phyloP scores from a whole-genome alignment of 2,888 invertebrate species.

The Keiferia lycopersicella region DNA sequence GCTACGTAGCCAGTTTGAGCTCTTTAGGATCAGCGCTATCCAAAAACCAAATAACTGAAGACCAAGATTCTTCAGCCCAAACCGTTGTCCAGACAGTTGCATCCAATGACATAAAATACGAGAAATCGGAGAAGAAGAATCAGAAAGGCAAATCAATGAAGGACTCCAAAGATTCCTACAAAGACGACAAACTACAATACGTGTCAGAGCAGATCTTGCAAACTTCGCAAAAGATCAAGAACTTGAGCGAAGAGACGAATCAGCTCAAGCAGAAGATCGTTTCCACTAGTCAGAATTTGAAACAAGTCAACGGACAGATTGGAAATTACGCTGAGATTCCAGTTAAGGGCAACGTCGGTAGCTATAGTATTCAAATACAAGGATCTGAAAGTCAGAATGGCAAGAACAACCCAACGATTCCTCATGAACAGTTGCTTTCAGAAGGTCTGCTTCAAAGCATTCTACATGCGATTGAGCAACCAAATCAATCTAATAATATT shows the following conservation, averaged over 20 bases:
- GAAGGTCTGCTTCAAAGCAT: conserved; percentile 91
- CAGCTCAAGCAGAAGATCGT: conserved; percentile 69
- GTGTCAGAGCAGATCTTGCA: conserved; percentile 67
- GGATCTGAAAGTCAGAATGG: conserved; percentile 79
- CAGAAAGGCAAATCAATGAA: conserved; percentile 64
- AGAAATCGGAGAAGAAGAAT: conserved; percentile 45
- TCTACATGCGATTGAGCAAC: conserved; percentile 90
- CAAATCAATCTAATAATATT: conserved; percentile 43
- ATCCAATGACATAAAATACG: conserved; percentile 55
- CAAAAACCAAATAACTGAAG: conserved; percentile 65
- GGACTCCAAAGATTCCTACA: conserved; percentile 52
- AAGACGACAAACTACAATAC: conserved; percentile 53
- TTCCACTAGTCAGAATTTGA: conserved; percentile 54
- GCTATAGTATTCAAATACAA: conserved; percentile 89
- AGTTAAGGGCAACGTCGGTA: conserved; percentile 81
- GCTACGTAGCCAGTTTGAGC: conserved; percentile 77
- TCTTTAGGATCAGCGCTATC: conserved; percentile 76
- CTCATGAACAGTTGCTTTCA: conserved; percentile 89
- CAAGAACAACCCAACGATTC: conserved; percentile 71
- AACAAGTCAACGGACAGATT: conserved; percentile 44
- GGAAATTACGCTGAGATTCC: conserved; percentile 60
- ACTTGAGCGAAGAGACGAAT: conserved; percentile 65
- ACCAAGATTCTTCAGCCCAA: conserved; percentile 59
- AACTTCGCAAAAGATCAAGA: conserved; percentile 68
- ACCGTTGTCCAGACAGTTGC: conserved; percentile 56